Percentiles rank a stretch among this genome's conserved stretches.
Conservation (phyloP, 2,113 vertebrate species). For the Rhynchomys soricoides region DNA sequence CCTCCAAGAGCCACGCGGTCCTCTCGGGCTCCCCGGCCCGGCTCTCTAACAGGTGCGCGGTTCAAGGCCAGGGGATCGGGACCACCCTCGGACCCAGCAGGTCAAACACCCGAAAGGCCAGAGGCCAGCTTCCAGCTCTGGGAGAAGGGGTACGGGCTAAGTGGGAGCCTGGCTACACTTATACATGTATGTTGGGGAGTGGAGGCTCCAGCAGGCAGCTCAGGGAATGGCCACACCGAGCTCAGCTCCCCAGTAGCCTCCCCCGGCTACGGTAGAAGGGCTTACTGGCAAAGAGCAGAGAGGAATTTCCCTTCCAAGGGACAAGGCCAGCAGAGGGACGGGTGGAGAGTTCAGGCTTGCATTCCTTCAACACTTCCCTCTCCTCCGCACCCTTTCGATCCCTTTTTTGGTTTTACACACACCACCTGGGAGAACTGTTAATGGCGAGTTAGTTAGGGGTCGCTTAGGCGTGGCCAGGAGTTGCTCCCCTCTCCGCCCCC, state of each 20-base stretch:
- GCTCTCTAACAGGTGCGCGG: background rate
- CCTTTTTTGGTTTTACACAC: background rate
- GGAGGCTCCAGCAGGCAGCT: background rate
- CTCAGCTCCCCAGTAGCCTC: background rate
- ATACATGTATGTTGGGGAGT: background rate
- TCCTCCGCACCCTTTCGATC: background rate
- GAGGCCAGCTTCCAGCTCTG: accelerated
- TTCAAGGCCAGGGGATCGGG: accelerated
- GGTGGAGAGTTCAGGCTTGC: background rate
- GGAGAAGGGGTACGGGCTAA: background rate
- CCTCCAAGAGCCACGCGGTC: background rate
- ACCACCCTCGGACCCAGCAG: accelerated
- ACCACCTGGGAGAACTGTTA: background rate
- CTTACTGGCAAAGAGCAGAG: background rate
- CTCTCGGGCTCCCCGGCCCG: background rate
- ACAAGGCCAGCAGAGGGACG: background rate
- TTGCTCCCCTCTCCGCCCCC: background rate
- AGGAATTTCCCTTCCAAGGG: constrained; percentile 57
- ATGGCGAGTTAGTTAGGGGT: background rate
- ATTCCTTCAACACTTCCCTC: background rate
- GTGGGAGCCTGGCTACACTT: background rate
- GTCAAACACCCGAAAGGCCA: background rate
- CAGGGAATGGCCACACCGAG: background rate
- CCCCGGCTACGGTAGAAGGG: background rate
- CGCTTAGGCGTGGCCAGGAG: background rate